phyloP scores from a whole-genome alignment of 2,113 vertebrate genomes.

The Elephantulus edwardii region DNA sequence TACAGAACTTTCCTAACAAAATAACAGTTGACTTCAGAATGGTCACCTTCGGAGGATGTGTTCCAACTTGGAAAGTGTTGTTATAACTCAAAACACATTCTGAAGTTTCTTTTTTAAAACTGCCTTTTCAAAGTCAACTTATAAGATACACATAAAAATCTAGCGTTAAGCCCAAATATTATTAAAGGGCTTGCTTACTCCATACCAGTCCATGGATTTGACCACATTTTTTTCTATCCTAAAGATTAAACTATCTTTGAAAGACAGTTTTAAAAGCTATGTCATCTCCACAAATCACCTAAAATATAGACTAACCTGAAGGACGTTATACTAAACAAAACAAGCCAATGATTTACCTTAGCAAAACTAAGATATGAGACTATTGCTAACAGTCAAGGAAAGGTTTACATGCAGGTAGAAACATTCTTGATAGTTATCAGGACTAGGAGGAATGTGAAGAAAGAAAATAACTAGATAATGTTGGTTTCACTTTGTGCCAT shows the following conservation, averaged over 20 bases:
- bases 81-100: neutral
- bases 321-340: too few species aligned
- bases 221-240: neutral
- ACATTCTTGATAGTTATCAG: too few species aligned
- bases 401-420: too few species aligned
- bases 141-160: neutral
- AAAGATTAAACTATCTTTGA: slow-evolving; percentile 16
- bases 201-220: neutral
- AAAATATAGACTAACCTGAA: too few species aligned
- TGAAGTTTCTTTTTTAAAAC: neutral
- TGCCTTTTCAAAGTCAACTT: neutral
- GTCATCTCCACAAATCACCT: too few species aligned
- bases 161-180: neutral
- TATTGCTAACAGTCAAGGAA: too few species aligned
- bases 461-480: too few species aligned
- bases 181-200: neutral
- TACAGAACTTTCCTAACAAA: neutral
- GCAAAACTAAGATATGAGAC: too few species aligned
- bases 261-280: neutral
- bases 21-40: neutral
- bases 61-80: neutral
- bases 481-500: too few species aligned
- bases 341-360: too few species aligned
- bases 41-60: neutral
- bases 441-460: too few species aligned